Conservation (phyloP, 2,888 invertebrate species). For the Troides aeacus region DNA sequence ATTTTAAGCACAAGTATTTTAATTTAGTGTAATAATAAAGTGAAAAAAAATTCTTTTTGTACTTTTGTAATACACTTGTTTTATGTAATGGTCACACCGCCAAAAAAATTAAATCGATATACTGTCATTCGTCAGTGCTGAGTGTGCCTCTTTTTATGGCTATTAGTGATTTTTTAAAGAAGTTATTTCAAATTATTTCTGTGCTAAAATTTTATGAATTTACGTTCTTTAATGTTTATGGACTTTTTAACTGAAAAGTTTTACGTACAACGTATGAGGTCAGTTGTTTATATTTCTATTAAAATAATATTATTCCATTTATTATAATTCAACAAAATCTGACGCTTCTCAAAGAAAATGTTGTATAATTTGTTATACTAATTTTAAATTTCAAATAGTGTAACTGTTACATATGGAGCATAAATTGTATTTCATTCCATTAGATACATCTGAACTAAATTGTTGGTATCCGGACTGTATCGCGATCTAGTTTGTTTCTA, state of each 20-base stretch:
- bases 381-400: not conserved
- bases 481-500: conserved; percentile 13
- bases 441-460: conserved; percentile 49
- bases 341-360: not conserved
- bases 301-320: not conserved
- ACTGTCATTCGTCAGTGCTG: conserved; percentile 2
- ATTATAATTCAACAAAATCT: not conserved
- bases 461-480: conserved; percentile 47
- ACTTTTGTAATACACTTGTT: not conserved
- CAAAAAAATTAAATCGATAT: not conserved
- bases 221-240: not conserved
- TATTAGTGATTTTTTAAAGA: not conserved
- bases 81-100: not conserved
- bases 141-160: not conserved
- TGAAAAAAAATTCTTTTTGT: not conserved
- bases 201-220: not conserved
- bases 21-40: too few relatives aligned
- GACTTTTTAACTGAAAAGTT: not conserved
- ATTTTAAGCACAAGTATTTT: too few relatives aligned
- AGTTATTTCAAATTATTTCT: not conserved
- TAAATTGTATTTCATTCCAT: conserved; percentile 28
- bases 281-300: conserved; percentile 7
- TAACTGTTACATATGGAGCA: not conserved
- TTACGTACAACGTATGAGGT: conserved; percentile 7
- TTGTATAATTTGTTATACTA: not conserved